phyloP scores from a whole-genome alignment of 1,140 invertebrate species.

The Drosophila malerkotliana region DNA sequence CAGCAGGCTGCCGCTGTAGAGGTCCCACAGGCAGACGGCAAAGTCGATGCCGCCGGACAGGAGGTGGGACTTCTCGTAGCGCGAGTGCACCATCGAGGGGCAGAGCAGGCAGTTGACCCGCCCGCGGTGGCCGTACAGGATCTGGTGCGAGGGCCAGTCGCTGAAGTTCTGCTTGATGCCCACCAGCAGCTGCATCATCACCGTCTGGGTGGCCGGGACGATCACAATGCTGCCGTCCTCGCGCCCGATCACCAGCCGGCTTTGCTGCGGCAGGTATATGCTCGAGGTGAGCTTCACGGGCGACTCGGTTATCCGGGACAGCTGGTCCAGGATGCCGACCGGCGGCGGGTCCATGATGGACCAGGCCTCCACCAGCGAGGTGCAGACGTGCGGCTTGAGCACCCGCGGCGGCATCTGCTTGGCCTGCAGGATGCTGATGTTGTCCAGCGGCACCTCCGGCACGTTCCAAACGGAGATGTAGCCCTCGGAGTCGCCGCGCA shows the following conservation, averaged over 20 bases:
- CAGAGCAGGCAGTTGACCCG: slow-evolving; percentile 98
- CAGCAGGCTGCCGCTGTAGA: slow-evolving; percentile 94
- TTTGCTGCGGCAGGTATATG: slow-evolving; percentile 96
- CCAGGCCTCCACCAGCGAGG: slow-evolving; percentile 94
- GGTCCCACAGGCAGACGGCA: slow-evolving; percentile 98
- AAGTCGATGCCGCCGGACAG: slow-evolving; percentile 99
- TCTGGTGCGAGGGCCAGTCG: slow-evolving; percentile 95
- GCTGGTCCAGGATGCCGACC: slow-evolving; percentile 95
- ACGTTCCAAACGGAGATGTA: slow-evolving; percentile 94
- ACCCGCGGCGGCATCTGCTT: slow-evolving; percentile 83
- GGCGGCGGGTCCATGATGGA: slow-evolving; percentile 93
- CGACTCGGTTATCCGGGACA: slow-evolving; percentile 88
- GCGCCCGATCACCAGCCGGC: slow-evolving; percentile 95
- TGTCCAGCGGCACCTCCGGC: slow-evolving; percentile 90
- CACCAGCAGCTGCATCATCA: slow-evolving; percentile 96
- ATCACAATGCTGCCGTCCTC: slow-evolving; percentile 99
- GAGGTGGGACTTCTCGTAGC: slow-evolving; percentile 96
- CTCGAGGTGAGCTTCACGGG: slow-evolving; percentile 93
- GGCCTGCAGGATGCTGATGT: slow-evolving; percentile 87
- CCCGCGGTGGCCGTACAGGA: slow-evolving; percentile 95
- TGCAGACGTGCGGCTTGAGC: slow-evolving; percentile 89
- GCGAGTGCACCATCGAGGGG: slow-evolving; percentile 95
- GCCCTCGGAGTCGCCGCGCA: slow-evolving; percentile 96
- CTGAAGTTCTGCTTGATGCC: slow-evolving; percentile 94
- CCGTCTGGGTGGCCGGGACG: slow-evolving; percentile 96